A percentile compares a stretch with the other conserved stretches of the same genome.
Conservation (phyloP, 2,797 vertebrate genomes). For the Centroberyx gerrardi region DNA sequence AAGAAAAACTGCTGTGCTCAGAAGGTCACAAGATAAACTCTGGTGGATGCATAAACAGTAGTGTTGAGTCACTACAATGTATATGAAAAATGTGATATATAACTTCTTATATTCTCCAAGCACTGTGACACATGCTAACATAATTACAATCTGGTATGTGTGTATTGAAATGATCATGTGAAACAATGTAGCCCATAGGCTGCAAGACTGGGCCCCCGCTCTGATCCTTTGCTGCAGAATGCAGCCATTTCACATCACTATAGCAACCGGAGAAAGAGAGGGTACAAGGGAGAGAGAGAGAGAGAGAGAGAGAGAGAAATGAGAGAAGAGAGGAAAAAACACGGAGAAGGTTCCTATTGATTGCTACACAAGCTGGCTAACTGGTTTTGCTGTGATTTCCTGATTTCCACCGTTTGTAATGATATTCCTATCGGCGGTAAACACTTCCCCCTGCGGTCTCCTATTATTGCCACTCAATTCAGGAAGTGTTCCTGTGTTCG, state of each 20-base stretch:
- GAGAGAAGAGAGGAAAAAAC: slow-evolving; percentile 49
- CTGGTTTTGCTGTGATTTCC: slow-evolving; percentile 79
- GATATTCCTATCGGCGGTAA: slow-evolving; percentile 77
- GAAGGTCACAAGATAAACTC: neutral
- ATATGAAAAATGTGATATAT: slow-evolving; percentile 41
- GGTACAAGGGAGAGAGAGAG: slow-evolving; percentile 44
- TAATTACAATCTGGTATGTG: slow-evolving; percentile 27
- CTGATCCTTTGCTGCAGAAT: slow-evolving; percentile 71
- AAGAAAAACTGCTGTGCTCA: slow-evolving; percentile 7
- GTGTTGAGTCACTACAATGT: slow-evolving; percentile 17
- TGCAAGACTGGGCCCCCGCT: slow-evolving; percentile 49
- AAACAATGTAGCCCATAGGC: slow-evolving; percentile 56
- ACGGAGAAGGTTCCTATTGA: slow-evolving; percentile 74
- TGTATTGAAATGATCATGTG: slow-evolving; percentile 45
- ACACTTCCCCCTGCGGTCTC: slow-evolving; percentile 65
- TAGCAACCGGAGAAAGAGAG: slow-evolving; percentile 81
- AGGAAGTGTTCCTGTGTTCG: slow-evolving; percentile 40
- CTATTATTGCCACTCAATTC: slow-evolving; percentile 72
- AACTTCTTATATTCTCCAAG: slow-evolving; percentile 14
- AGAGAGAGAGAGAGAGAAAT: slow-evolving; percentile 39
- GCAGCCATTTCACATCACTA: slow-evolving; percentile 82
- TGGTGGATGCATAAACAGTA: neutral
- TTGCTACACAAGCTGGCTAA: slow-evolving; percentile 80
- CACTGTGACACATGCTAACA: slow-evolving; percentile 19
- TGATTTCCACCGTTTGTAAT: slow-evolving; percentile 74